phyloP scores from a whole-genome alignment of 2,797 vertebrate genomes.

The Macrochelys suwanniensis region DNA sequence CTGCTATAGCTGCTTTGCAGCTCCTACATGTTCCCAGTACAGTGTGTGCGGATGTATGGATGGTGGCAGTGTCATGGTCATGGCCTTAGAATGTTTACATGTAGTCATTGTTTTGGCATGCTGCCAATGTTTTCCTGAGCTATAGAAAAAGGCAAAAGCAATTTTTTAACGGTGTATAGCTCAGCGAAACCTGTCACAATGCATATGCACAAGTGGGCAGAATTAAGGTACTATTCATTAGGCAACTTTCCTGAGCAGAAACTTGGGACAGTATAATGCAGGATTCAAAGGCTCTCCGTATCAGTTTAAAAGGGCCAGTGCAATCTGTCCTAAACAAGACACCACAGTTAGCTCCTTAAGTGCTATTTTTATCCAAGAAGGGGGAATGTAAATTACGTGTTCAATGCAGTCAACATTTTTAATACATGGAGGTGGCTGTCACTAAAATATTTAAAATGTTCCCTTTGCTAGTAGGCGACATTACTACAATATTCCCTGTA shows the following conservation, averaged over 20 bases:
- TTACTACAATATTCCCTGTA: slow-evolving; percentile 39
- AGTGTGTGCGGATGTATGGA: not conserved
- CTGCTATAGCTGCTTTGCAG: not conserved
- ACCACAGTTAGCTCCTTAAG: not conserved
- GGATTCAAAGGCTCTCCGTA: slow-evolving; percentile 10
- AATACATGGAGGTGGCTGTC: not conserved
- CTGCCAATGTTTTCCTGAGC: not conserved
- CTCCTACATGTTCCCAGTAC: not conserved
- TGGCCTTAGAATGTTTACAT: not conserved
- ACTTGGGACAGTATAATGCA: slow-evolving; percentile 45
- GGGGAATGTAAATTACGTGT: not conserved
- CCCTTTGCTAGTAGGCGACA: slow-evolving; percentile 34
- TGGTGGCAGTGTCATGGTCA: not conserved
- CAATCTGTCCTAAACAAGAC: not conserved
- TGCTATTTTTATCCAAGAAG: not conserved
- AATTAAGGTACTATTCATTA: slow-evolving; percentile 14
- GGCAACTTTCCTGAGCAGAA: not conserved
- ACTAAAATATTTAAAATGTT: not conserved
- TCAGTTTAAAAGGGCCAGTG: not conserved
- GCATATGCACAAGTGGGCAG: not conserved
- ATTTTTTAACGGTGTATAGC: not conserved
- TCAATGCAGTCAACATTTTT: not conserved
- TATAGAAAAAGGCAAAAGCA: fast-evolving
- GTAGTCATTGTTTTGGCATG: not conserved
- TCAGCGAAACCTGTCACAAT: not conserved